Evolutionary conservation across 2,797 vertebrate genomes (phyloP).

Genomic region (Anguilla anguilla): DNA sequence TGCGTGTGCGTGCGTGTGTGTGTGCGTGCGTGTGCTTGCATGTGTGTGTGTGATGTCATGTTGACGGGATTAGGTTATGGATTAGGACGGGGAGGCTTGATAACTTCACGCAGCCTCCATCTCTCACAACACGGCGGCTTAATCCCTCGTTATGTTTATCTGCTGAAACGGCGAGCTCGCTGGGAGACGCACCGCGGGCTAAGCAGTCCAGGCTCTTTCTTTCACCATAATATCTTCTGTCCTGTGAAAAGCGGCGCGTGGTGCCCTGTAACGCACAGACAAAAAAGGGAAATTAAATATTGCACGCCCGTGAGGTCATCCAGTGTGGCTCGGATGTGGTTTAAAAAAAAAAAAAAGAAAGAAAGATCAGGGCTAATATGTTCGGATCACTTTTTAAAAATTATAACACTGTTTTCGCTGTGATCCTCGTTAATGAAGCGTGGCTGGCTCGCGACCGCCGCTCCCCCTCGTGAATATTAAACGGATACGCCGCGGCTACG

Average conservation of each 20-base stretch:
- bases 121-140: background rate
- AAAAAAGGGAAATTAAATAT: background rate
- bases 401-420: background rate
- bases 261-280: background rate
- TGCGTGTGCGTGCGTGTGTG: too few relatives aligned
- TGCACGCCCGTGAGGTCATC: background rate
- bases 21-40: background rate
- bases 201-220: background rate
- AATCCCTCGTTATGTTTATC: slow-evolving; percentile 15
- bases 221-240: background rate
- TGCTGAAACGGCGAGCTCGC: background rate
- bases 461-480: slow-evolving; percentile 42
- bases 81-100: slow-evolving; percentile 15
- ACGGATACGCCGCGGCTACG: background rate
- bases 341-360: background rate
- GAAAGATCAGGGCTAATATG: slow-evolving; percentile 10
- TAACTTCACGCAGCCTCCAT: background rate
- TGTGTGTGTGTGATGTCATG: background rate
- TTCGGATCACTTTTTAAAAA: background rate
- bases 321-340: background rate
- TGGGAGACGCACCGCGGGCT: background rate
- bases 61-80: background rate
- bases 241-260: background rate
- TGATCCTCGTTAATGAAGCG: background rate
- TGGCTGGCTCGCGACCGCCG: background rate